These are phyloP conservation scores for Lampropteryx suffumata DNA, from an alignment of 2,888 invertebrate species.

Conservation along the genomic window DNA sequence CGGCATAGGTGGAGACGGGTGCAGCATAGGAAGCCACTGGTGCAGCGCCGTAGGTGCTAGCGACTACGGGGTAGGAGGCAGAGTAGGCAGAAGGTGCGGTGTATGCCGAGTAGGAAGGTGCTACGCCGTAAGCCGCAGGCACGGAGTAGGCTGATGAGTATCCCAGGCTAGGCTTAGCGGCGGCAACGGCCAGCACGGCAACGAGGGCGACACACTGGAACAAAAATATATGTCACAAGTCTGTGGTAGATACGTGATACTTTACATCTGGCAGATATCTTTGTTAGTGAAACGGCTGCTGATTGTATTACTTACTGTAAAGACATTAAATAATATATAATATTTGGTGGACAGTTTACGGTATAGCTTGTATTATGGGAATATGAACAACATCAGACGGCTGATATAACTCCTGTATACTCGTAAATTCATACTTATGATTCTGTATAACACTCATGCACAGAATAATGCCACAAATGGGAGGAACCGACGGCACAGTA, in stretches of 20 bases:
- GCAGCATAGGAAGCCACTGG: slow-evolving; percentile 9
- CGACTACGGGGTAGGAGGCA: slow-evolving; percentile 20
- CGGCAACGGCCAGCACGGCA: slow-evolving; percentile 35
- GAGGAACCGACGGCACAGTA: too few relatives aligned
- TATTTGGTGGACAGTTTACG: too few relatives aligned
- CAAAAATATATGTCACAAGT: slow-evolving; percentile 2
- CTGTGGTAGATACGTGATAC: not conserved
- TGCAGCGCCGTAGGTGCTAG: slow-evolving; percentile 16
- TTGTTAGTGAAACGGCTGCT: too few relatives aligned
- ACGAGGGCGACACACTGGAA: slow-evolving; percentile 34
- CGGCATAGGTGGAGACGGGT: slow-evolving; percentile 15
- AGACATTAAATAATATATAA: too few relatives aligned
- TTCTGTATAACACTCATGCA: too few relatives aligned
- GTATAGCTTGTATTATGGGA: too few relatives aligned
- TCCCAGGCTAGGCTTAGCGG: slow-evolving; percentile 30
- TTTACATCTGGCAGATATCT: too few relatives aligned
- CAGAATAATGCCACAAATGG: too few relatives aligned
- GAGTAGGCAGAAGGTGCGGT: slow-evolving; percentile 2
- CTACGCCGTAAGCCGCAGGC: slow-evolving; percentile 19
- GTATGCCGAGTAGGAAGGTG: slow-evolving; percentile 15
- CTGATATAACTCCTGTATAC: too few relatives aligned
- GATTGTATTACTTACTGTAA: too few relatives aligned
- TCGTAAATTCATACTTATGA: too few relatives aligned
- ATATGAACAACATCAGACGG: too few relatives aligned
- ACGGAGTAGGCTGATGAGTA: slow-evolving; percentile 18